Conservation (phyloP, 1,140 invertebrate species). For the Stegodyphus dumicola region DNA sequence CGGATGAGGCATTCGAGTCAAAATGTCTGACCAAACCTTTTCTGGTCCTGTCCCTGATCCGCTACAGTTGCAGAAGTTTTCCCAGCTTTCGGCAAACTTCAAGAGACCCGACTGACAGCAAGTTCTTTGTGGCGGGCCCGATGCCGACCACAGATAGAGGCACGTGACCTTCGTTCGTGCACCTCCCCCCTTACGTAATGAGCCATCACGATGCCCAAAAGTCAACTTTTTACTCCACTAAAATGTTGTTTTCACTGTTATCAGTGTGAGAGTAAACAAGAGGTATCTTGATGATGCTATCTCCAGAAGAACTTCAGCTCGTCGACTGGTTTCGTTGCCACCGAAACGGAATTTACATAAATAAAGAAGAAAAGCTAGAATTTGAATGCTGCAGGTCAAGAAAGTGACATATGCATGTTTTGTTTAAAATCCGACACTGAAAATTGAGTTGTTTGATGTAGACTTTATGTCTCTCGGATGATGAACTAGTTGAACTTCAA, state of each 20-base stretch:
- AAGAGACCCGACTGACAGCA: neutral
- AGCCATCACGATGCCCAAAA: neutral
- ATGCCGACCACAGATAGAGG: neutral
- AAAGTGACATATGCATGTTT: too few species aligned
- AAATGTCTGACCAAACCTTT: too few species aligned
- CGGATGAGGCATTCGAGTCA: too few species aligned
- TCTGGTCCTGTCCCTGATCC: too few species aligned
- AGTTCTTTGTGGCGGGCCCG: neutral
- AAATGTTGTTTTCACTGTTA: neutral
- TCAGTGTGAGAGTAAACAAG: neutral
- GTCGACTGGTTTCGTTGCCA: neutral
- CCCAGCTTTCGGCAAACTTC: neutral
- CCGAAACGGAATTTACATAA: neutral
- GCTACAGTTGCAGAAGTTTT: too few species aligned
- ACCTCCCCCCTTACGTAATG: neutral
- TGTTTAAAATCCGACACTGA: too few species aligned
- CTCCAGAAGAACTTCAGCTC: neutral
- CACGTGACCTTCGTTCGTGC: neutral
- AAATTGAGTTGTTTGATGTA: too few species aligned
- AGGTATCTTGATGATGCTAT: neutral
- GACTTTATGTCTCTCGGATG: too few species aligned
- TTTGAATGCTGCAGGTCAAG: neutral
- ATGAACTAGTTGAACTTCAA: too few species aligned
- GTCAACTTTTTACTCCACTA: too few species aligned
- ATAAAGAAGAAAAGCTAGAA: neutral